These are phyloP conservation scores for Gallirallus australis DNA, from an alignment of 2,797 vertebrate species.

Conservation along the genomic window DNA sequence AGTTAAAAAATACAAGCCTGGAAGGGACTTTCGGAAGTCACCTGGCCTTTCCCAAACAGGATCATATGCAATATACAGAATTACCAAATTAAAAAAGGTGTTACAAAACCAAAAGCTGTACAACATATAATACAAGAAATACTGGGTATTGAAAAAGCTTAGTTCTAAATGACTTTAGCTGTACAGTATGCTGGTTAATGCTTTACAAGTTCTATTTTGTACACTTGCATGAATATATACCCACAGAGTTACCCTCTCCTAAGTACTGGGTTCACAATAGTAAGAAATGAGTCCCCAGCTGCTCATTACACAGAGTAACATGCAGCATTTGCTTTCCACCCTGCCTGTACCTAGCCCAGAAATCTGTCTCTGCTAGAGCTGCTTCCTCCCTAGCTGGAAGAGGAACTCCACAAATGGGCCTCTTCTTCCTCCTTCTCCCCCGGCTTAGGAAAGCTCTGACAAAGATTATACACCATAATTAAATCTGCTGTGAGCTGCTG, in stretches of 20 bases:
- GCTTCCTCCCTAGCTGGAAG: not conserved
- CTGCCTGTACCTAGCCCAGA: not conserved
- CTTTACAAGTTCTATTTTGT: not conserved
- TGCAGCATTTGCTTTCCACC: not conserved
- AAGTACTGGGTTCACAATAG: not conserved
- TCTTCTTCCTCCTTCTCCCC: not conserved
- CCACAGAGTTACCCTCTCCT: not conserved
- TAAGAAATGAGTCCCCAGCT: not conserved
- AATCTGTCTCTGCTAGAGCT: not conserved
- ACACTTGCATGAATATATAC: not conserved
- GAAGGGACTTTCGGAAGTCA: not conserved
- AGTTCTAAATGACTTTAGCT: not conserved
- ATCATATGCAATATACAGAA: not conserved
- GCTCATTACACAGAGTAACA: not conserved
- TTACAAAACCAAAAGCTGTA: constrained; percentile 42
- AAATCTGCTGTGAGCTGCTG: constrained; percentile 2
- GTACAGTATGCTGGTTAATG: not conserved
- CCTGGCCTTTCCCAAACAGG: not conserved
- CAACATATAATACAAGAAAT: constrained; percentile 28
- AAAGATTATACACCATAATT: not conserved
- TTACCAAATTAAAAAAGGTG: constrained; percentile 13
- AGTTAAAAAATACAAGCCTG: not conserved
- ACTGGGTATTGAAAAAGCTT: not conserved
- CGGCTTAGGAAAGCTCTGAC: not conserved
- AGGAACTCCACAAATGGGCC: not conserved